Conservation (phyloP, 2,113 vertebrate genomes). For the Solenodon paradoxus region DNA sequence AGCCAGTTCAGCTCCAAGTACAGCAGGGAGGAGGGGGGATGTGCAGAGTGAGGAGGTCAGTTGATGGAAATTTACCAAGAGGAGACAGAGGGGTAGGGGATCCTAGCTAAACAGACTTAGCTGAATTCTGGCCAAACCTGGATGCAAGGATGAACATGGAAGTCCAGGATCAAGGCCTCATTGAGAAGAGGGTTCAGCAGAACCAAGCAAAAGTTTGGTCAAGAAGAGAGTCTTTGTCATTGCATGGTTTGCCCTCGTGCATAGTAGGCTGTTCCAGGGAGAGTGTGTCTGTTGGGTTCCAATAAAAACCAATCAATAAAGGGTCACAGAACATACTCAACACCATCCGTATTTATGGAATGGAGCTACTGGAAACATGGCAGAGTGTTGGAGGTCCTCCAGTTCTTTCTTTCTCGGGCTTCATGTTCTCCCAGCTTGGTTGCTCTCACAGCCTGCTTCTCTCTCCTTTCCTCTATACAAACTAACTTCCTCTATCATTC, state of each 20-base stretch:
- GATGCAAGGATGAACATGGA: neutral
- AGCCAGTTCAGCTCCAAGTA: no score
- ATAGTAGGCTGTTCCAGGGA: neutral
- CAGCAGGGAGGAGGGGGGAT: neutral
- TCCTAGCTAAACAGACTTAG: neutral
- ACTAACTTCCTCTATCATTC: accelerated
- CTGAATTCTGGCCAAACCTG: neutral
- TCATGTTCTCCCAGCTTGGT: neutral
- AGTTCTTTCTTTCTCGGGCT: neutral
- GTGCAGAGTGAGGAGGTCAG: neutral
- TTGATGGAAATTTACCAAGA: neutral
- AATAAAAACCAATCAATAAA: neutral
- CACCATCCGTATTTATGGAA: neutral
- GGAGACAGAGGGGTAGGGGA: neutral
- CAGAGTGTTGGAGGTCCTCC: neutral
- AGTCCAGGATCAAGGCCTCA: neutral
- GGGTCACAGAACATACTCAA: neutral
- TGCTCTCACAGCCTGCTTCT: neutral
- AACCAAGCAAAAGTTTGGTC: neutral
- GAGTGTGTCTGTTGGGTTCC: neutral
- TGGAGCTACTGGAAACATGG: no score
- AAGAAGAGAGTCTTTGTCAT: neutral
- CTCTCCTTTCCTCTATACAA: neutral
- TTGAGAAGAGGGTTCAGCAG: neutral
- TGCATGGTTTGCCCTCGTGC: neutral